phyloP scores from a whole-genome alignment of 2,113 vertebrate genomes.

The Callipepla squamata region DNA sequence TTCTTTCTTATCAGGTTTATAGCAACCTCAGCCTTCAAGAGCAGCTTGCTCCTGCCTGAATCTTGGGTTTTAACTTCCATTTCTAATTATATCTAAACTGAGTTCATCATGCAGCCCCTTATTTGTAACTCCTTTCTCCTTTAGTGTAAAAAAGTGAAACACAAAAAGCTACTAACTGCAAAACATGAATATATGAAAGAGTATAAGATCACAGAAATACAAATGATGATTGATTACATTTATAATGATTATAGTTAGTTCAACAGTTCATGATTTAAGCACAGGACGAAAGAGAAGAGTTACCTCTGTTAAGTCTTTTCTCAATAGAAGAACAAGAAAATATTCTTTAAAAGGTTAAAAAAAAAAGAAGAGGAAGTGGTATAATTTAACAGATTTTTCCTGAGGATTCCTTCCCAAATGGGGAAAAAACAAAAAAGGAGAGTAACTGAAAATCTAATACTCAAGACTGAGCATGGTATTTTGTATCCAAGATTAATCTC shows the following conservation, averaged over 20 bases:
- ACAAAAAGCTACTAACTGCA: not conserved
- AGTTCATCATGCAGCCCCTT: not conserved
- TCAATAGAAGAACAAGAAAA: not conserved
- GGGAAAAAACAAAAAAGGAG: not conserved
- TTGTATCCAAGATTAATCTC: not conserved
- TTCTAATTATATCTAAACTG: conserved; percentile 68
- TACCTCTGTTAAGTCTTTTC: not conserved
- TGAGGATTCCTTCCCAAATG: rapidly evolving
- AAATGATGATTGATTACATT: not conserved
- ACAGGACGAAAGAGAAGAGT: not conserved
- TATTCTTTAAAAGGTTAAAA: not conserved
- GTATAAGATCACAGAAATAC: not conserved
- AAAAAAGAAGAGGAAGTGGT: not conserved
- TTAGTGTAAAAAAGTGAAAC: not conserved
- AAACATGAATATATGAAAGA: not conserved
- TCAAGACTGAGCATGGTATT: not conserved
- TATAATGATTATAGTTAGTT: not conserved
- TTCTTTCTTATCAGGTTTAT: conserved; percentile 64
- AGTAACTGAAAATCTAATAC: not conserved
- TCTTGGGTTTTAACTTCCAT: conserved; percentile 55
- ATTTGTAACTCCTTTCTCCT: not conserved
- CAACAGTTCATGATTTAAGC: not conserved
- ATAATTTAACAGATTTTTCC: not conserved
- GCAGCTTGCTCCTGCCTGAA: conserved; percentile 3
- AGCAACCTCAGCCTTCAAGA: not conserved